Evolutionary conservation across 2,888 invertebrate genomes (phyloP).

Genomic region (Pristionchus mayeri): DNA sequence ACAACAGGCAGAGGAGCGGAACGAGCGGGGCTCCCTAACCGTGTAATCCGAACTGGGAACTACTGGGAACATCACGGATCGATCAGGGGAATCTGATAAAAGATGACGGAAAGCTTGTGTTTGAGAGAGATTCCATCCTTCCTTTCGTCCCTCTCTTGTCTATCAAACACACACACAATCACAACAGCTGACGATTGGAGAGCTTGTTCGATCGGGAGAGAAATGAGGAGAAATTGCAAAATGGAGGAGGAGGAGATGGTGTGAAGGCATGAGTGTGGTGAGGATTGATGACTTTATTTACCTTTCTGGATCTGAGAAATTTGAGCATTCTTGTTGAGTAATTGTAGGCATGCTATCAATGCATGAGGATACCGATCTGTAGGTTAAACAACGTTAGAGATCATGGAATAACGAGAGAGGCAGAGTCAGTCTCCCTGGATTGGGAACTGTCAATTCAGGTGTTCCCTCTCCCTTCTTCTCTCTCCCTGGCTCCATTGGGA

Average conservation of each 20-base stretch:
- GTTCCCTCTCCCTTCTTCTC: too few species aligned
- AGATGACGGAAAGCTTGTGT: neutral
- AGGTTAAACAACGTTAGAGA: too few species aligned
- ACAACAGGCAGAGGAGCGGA: neutral
- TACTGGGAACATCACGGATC: neutral
- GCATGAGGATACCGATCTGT: too few species aligned
- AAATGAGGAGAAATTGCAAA: neutral
- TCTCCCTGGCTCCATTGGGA: too few species aligned
- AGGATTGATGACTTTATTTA: too few species aligned
- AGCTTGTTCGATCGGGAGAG: neutral
- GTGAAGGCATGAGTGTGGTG: neutral
- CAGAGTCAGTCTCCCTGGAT: too few species aligned
- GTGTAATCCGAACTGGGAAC: slow-evolving; percentile 23
- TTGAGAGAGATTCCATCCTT: neutral
- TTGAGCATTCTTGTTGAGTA: too few species aligned
- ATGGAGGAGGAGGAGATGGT: neutral
- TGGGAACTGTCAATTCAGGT: too few species aligned
- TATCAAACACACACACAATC: slow-evolving; percentile 18
- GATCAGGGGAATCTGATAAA: neutral
- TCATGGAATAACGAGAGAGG: too few species aligned
- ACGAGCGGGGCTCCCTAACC: neutral
- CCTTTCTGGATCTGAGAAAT: too few species aligned
- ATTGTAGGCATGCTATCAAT: too few species aligned
- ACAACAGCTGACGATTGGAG: slow-evolving; percentile 20
- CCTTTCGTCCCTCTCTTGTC: neutral